These are phyloP conservation scores for Anolis apletophallus DNA, from an alignment of 2,797 vertebrate genomes.

Conservation along the genomic window DNA sequence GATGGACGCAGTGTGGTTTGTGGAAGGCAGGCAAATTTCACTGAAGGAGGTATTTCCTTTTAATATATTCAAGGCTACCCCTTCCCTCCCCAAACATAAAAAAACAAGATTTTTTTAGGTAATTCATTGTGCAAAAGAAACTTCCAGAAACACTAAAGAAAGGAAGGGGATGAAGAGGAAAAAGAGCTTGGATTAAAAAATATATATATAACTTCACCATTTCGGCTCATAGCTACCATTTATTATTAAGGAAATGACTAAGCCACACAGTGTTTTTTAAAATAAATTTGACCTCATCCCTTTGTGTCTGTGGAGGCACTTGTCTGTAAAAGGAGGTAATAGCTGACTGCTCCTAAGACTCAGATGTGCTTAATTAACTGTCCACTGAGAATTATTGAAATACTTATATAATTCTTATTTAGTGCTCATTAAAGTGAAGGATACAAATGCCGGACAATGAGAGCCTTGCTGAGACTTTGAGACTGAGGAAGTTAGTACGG, in stretches of 20 bases:
- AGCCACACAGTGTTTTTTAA: conserved; percentile 70
- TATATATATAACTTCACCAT: conserved; percentile 47
- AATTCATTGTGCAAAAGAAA: conserved; percentile 63
- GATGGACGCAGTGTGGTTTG: conserved; percentile 72
- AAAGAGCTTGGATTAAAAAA: conserved; percentile 29
- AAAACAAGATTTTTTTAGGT: conserved; percentile 38
- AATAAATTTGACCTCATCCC: conserved; percentile 72
- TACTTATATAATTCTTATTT: conserved; percentile 83
- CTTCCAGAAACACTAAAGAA: conserved; percentile 59
- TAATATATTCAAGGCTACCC: conserved; percentile 83
- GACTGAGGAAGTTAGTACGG: conserved; percentile 70
- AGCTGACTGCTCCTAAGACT: conserved; percentile 79
- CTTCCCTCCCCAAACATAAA: neutral
- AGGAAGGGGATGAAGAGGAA: conserved; percentile 49
- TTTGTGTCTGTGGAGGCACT: conserved; percentile 74
- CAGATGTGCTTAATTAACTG: conserved; percentile 81
- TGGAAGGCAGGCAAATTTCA: conserved; percentile 63
- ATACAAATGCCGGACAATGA: conserved; percentile 79
- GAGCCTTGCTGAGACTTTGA: conserved; percentile 72
- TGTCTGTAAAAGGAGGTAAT: conserved; percentile 80
- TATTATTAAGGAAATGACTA: conserved; percentile 77
- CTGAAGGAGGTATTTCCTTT: conserved; percentile 70
- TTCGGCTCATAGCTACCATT: conserved; percentile 76
- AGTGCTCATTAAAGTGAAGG: conserved; percentile 79
- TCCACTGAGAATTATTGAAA: conserved; percentile 82